Conservation (phyloP, 2,113 vertebrate species). For the Megaceryle torquata region DNA sequence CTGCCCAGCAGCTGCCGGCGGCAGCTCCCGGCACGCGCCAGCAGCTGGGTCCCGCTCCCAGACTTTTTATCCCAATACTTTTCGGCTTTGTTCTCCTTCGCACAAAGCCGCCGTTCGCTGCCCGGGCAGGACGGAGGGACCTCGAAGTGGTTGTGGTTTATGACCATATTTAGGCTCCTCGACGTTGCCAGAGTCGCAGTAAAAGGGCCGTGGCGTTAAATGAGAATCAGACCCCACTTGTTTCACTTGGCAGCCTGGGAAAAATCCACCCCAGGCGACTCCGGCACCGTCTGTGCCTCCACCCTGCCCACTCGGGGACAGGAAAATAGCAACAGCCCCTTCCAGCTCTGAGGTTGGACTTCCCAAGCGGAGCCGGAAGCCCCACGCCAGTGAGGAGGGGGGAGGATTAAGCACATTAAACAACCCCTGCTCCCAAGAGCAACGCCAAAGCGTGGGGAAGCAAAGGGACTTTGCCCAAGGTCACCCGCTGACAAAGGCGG, state of each 20-base stretch:
- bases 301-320: neutral
- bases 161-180: conserved; percentile 67
- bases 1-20: neutral
- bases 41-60: neutral
- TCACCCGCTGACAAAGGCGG: neutral
- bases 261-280: neutral
- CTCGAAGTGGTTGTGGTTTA: conserved; percentile 10
- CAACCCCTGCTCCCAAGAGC: neutral
- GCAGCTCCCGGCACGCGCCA: neutral
- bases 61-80: neutral
- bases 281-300: neutral
- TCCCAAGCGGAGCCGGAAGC: neutral
- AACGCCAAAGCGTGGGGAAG: neutral
- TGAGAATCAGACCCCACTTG: conserved; percentile 43
- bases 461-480: conserved; percentile 31
- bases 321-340: neutral
- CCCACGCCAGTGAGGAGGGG: neutral
- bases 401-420: neutral
- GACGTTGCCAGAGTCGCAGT: neutral
- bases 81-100: neutral
- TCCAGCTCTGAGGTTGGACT: neutral
- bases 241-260: conserved; percentile 53
- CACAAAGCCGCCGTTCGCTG: neutral
- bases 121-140: conserved; percentile 10
- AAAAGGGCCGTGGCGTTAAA: neutral